Percentiles rank a stretch among this genome's conserved stretches.
These are phyloP conservation scores for Pitangus sulphuratus DNA, from an alignment of 2,797 vertebrate genomes.

Conservation along the genomic window DNA sequence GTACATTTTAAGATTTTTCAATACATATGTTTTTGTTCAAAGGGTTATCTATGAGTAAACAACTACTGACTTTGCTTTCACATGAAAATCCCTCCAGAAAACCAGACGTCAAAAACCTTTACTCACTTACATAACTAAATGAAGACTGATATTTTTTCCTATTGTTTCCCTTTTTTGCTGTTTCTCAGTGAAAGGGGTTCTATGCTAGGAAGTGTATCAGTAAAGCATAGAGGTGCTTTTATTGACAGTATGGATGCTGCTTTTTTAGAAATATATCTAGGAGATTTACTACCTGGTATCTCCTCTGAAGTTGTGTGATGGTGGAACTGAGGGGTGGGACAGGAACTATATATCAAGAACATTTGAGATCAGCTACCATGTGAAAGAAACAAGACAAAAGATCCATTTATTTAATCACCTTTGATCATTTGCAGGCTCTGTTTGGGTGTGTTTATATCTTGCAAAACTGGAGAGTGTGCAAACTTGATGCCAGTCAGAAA, in stretches of 20 bases:
- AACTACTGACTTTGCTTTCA: neutral
- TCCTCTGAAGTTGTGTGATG: neutral
- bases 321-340: neutral
- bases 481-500: neutral
- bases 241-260: neutral
- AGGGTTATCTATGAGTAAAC: neutral
- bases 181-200: neutral
- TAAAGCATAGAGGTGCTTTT: neutral
- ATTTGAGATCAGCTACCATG: neutral
- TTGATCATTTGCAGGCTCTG: neutral
- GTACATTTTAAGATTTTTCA: neutral
- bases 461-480: neutral
- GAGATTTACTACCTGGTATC: neutral
- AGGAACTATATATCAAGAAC: constrained; percentile 7
- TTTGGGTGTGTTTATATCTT: constrained; percentile 1
- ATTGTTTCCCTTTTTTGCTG: neutral
- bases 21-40: neutral
- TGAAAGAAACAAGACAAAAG: constrained; percentile 13
- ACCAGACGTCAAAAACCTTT: neutral
- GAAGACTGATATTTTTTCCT: neutral
- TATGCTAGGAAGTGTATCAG: neutral
- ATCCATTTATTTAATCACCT: constrained; percentile 26
- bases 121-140: neutral
- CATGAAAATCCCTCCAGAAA: neutral
- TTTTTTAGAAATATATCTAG: neutral